Percentiles rank a stretch among this genome's conserved stretches.
Conservation (phyloP, 2,888 invertebrate genomes). For the Cremastobaeus sp. region DNA sequence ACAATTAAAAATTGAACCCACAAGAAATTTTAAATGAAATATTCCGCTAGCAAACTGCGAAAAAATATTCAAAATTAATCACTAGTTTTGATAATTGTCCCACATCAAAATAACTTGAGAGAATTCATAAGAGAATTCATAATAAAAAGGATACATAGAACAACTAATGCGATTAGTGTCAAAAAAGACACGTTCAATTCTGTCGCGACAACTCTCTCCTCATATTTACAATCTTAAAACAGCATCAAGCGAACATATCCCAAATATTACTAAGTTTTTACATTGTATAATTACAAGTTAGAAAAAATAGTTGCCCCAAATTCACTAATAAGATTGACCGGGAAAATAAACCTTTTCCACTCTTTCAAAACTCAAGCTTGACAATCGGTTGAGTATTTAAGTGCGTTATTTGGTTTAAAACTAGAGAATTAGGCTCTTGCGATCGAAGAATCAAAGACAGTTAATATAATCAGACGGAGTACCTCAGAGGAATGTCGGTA, state of each 20-base stretch:
- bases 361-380: slow-evolving; percentile 8
- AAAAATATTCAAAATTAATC: no score
- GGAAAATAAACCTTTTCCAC: slow-evolving; percentile 6
- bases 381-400: slow-evolving; percentile 40
- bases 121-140: no score
- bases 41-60: not conserved
- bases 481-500: slow-evolving; percentile 36
- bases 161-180: slow-evolving; percentile 13
- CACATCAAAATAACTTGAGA: no score
- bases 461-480: slow-evolving; percentile 15
- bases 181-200: slow-evolving; percentile 21
- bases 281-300: slow-evolving; percentile 51
- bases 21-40: slow-evolving; percentile 39
- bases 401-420: slow-evolving; percentile 50
- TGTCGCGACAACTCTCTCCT: slow-evolving; percentile 15
- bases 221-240: slow-evolving; percentile 42
- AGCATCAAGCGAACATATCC: slow-evolving; percentile 14
- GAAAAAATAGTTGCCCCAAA: slow-evolving; percentile 51
- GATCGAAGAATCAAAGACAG: slow-evolving; percentile 22
- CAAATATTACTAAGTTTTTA: slow-evolving; percentile 37
- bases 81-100: no score
- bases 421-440: slow-evolving; percentile 53
- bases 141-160: no score
- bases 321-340: slow-evolving; percentile 5
- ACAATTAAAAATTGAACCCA: slow-evolving; percentile 3